Evolutionary conservation across 1,140 invertebrate genomes (phyloP).

Genomic region (Euwallacea fornicatus): DNA sequence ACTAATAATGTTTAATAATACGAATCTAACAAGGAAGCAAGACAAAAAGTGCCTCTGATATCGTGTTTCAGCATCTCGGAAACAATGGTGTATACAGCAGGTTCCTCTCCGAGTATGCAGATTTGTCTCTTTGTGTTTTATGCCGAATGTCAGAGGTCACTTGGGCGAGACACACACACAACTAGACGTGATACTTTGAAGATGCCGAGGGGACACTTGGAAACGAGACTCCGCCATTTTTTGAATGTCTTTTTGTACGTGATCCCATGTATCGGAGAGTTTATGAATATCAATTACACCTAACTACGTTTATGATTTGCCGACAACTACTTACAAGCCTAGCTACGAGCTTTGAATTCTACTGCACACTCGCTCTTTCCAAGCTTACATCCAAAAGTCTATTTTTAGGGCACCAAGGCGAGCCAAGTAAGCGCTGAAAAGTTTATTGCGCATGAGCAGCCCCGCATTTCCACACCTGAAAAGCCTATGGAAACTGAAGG

Average conservation of each 20-base stretch:
- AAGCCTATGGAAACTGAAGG: conserved; percentile 1
- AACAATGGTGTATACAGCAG: conserved; percentile 37
- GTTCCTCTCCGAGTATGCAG: conserved; percentile 34
- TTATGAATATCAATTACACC: conserved; percentile 38
- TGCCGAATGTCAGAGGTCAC: conserved; percentile 37
- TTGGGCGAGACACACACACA: conserved; percentile 38
- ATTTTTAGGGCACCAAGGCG: too few species aligned
- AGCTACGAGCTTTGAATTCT: not conserved
- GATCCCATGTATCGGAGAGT: conserved; percentile 17
- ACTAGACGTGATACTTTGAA: conserved; percentile 38
- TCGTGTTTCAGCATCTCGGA: conserved; percentile 39
- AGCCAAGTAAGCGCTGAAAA: too few species aligned
- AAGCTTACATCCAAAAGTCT: too few species aligned
- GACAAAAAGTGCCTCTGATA: conserved; percentile 34
- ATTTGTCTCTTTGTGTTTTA: conserved; percentile 38
- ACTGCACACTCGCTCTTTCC: not conserved
- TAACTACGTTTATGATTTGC: conserved; percentile 15
- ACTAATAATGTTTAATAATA: conserved; percentile 37
- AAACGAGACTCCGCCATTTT: conserved; percentile 28
- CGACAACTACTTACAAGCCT: not conserved
- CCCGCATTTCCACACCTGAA: not conserved
- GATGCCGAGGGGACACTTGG: conserved; percentile 37
- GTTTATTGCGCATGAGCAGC: too few species aligned
- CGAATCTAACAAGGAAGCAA: conserved; percentile 35
- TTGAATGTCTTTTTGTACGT: conserved; percentile 29